Evolutionary conservation across 2,797 vertebrate genomes (phyloP), one percentile per base, ranked within the genome.

Genomic region (Poeciliopsis presidionis): DNA sequence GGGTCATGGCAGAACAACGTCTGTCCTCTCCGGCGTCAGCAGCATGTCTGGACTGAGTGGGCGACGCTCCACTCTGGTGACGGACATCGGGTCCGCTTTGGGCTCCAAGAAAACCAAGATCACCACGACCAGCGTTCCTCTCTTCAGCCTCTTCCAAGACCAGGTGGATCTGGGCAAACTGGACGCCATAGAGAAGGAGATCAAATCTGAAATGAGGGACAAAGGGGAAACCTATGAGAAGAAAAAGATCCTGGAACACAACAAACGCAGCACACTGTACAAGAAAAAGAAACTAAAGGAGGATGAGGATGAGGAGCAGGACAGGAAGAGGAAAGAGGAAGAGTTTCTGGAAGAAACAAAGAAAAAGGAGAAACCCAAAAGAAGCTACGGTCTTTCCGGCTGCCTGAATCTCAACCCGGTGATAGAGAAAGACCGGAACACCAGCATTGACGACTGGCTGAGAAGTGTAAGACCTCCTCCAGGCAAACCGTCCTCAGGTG

Each of bases 121-220:
- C 77, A 96, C 93, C 63, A 96, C 95, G 57, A 97, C 97, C 73
- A 98, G 98, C 77, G 97, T 97, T 36, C 98, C 97, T 0, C 90
- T 97, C 16, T 98, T 95, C 87, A 97, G 97, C 87, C 97, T 99
- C 78, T 99, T 99, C 88, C 96, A 97, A 4, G 98, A 99, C 92
- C 94, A 97, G 3, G 94, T 99, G 13, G 89, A 99, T 91, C 94
- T 99, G 2, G 93, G 94, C 49, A 97, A 97, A 76, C 95, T 99
- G 46, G 93, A 95, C 65, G 94, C 92, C 78, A 98, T 97, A 84
- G 97, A 99, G 90, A 96, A 94, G 78, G 97, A 98, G 88, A 96
- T 97, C 61, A 96, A 97, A 76, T 93, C 94, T 7, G 97, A 97
- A 83, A 96, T 99, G 94, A 96, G 95, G 87, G 96, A 90, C 84